Percentiles rank a stretch among this genome's conserved stretches.
Conservation (phyloP, 2,888 invertebrate genomes). For the Pimpla rufipes region DNA sequence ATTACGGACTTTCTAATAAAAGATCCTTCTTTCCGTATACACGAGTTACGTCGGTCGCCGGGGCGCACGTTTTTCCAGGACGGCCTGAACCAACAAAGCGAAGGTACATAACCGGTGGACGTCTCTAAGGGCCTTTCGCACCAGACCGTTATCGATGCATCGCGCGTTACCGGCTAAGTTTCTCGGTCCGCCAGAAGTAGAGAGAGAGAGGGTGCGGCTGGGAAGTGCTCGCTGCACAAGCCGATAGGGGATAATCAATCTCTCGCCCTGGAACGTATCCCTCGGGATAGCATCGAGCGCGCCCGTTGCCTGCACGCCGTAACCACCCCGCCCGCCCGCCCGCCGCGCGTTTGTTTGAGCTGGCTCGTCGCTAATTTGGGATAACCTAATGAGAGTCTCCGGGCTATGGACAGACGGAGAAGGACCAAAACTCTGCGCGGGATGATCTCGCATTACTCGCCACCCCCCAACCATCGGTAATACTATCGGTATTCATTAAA, state of each 20-base stretch:
- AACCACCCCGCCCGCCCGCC: background rate
- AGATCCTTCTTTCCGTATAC: too few species aligned
- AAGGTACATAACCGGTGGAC: conserved; percentile 67
- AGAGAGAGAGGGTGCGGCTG: conserved; percentile 58
- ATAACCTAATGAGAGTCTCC: conserved; percentile 80
- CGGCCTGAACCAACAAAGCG: conserved; percentile 37
- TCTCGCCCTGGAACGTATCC: conserved; percentile 66
- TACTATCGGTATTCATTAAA: conserved; percentile 19
- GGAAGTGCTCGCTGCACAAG: conserved; percentile 77
- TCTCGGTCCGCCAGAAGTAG: conserved; percentile 38
- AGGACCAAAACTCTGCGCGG: conserved; percentile 44
- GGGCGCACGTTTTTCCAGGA: conserved; percentile 51
- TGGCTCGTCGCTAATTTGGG: conserved; percentile 79
- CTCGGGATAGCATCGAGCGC: conserved; percentile 41
- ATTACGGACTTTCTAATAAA: too few species aligned
- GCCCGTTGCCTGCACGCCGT: background rate
- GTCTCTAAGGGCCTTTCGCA: conserved; percentile 43
- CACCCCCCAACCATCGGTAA: background rate
- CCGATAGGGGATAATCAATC: conserved; percentile 84
- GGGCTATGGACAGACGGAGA: conserved; percentile 49
- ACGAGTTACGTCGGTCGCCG: too few species aligned
- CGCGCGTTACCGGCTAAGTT: conserved; percentile 65
- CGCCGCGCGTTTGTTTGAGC: conserved; percentile 51
- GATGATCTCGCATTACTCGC: conserved; percentile 29
- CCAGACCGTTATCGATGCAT: conserved; percentile 64